Evolutionary conservation across 2,888 invertebrate species (phyloP), one percentile per base, ranked within the genome.

Genomic region (Adelognathus sp.): DNA sequence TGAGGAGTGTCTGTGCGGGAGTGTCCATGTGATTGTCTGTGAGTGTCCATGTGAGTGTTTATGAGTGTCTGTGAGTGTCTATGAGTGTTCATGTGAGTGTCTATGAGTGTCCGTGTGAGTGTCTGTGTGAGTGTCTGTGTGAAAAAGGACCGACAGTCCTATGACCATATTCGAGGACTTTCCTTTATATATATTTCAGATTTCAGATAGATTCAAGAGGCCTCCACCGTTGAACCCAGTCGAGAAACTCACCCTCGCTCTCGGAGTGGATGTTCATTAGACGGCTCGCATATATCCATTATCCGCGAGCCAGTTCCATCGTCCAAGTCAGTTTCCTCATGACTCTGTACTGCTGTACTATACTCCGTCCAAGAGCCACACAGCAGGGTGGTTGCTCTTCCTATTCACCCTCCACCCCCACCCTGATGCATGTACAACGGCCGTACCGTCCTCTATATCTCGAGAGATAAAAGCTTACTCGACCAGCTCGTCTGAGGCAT

Each of bases 281-380:
- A 50, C 50, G 4, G 21, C 58, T 70, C 56, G 31, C 24, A 50
- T 46, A 70, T 58, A 76, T 76, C 76, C 70, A 76, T 76, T 76
- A 76, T 70, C 36, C 76, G 36, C 18, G 33, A 69, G 50, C 29
- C 52, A 31, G 61, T 69, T 69, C 44, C 64, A 70, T n/a, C 11
- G 56, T 46, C 44, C 61, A 36, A 63, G 75, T 46, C 69, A 63
- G 46, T 64, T 64, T 64, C 58, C 60, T 41, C 60, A 24, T 14
- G 18, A 9, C 31, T 21, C 50, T 24, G 50, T n/a, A n/a, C 27
- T 24, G 21, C 16, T n/a, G 11, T 39, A n/a, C 2, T 16, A 11
- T 56, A 56, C 11, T 56, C 11, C 56, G 16, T 36, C 33, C 21
- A 36, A 46, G 46, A 46, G 24, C 46, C 11, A 9, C 24, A 21